Conservation (phyloP, 2,888 invertebrate genomes). For the Rhopalosiphum nymphaeae region DNA sequence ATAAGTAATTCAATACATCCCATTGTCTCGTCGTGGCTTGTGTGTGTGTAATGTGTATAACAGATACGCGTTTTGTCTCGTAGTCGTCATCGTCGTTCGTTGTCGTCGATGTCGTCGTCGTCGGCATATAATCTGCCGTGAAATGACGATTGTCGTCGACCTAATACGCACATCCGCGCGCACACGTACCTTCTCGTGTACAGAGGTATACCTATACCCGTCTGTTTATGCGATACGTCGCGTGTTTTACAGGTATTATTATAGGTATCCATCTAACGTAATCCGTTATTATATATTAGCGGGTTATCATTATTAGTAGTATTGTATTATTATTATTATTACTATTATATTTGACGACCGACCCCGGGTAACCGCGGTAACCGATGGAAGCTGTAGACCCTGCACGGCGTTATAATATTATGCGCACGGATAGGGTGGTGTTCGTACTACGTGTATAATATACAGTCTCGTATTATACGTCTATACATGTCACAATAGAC, state of each 20-base stretch:
- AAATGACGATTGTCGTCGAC: slow-evolving; percentile 25
- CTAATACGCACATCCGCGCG: not conserved
- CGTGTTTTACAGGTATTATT: not conserved
- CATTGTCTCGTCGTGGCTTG: not conserved
- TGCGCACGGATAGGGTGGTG: not conserved
- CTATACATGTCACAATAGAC: not conserved
- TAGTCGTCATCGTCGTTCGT: not conserved
- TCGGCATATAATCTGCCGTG: not conserved
- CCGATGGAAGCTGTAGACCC: not conserved
- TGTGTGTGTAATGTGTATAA: not conserved
- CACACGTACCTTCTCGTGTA: not conserved
- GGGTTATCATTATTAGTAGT: not conserved
- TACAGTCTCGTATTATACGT: not conserved
- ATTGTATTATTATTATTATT: not conserved
- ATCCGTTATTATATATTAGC: slow-evolving; percentile 8
- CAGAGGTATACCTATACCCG: not conserved
- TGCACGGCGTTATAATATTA: not conserved
- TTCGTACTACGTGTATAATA: not conserved
- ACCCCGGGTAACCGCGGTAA: not conserved
- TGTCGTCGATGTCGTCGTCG: not conserved
- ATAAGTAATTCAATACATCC: slow-evolving; percentile 34
- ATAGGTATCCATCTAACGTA: not conserved
- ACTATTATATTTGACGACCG: slow-evolving; percentile 24
- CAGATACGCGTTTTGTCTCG: slow-evolving; percentile 7
- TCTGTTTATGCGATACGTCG: not conserved